Conservation (phyloP, 2,113 vertebrate genomes). For the Microtus pennsylvanicus region DNA sequence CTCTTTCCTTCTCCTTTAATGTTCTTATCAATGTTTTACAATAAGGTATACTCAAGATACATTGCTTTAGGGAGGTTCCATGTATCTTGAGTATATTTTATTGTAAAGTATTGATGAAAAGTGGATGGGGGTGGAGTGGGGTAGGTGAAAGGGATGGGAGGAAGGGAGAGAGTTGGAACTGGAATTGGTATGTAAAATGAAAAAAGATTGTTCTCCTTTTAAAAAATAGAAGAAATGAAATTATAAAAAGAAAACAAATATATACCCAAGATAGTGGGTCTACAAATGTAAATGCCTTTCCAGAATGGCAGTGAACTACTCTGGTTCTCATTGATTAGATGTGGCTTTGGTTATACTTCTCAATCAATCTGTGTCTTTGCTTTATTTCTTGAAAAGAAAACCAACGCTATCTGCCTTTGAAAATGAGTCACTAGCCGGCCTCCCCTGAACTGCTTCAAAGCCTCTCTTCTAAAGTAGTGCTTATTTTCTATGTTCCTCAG, state of each 20-base stretch:
- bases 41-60: background rate
- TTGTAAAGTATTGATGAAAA: no score
- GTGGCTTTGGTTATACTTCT: background rate
- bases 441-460: background rate
- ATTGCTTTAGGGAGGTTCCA: no score
- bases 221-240: no score
- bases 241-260: background rate
- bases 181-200: no score
- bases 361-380: background rate
- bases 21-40: background rate
- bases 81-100: no score
- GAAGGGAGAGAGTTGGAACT: no score
- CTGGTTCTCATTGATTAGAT: background rate
- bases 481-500: background rate
- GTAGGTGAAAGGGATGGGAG: no score
- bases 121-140: no score
- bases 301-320: background rate
- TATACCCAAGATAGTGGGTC: background rate
- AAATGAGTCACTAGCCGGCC: background rate
- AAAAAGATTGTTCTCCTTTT: no score
- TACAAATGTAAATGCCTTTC: background rate
- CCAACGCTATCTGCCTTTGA: background rate
- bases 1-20: background rate
- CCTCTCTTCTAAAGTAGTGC: background rate
- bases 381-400: slow-evolving; percentile 29